These are phyloP conservation scores for Drosophila infuscata DNA, from an alignment of 2,888 invertebrate species.

Conservation along the genomic window DNA sequence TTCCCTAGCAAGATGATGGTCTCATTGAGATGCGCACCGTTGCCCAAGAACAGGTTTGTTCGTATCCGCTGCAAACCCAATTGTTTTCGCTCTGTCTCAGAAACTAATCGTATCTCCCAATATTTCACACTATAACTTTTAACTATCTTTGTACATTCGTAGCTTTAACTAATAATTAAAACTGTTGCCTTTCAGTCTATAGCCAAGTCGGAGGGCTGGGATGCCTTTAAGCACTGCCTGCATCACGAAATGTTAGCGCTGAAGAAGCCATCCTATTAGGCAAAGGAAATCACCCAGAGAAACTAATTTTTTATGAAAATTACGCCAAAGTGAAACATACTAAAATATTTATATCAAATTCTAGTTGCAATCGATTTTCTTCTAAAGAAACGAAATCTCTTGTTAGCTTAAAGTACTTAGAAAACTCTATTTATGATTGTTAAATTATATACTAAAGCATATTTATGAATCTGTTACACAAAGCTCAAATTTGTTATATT, in stretches of 20 bases:
- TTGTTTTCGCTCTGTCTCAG: constrained; percentile 27
- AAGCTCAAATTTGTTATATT: constrained; percentile 30
- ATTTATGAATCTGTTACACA: constrained; percentile 55
- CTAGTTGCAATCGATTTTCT: constrained; percentile 55
- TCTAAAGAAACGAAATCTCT: constrained; percentile 68
- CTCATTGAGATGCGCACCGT: constrained; percentile 21
- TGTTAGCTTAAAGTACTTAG: constrained; percentile 41
- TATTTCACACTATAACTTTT: constrained; percentile 21
- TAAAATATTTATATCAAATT: constrained; percentile 16
- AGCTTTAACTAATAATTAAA: constrained; percentile 30
- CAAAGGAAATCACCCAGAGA: too few relatives aligned
- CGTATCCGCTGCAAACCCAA: constrained; percentile 9
- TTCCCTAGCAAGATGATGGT: constrained; percentile 38
- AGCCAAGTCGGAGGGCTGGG: constrained; percentile 95
- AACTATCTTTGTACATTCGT: not conserved
- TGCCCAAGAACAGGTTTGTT: constrained; percentile 35
- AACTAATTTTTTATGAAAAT: constrained; percentile 13
- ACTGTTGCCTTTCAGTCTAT: constrained; percentile 88
- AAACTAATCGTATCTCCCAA: constrained; percentile 34
- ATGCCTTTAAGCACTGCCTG: constrained; percentile 95
- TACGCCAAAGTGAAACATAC: constrained; percentile 53
- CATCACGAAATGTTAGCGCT: constrained; percentile 92
- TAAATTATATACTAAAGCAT: constrained; percentile 39
- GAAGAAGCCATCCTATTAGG: constrained; percentile 61
- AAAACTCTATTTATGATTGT: constrained; percentile 54